Evolutionary conservation across 2,888 invertebrate genomes (phyloP), one percentile per base, ranked within the genome.

Genomic region (Autographa pulchrina): DNA sequence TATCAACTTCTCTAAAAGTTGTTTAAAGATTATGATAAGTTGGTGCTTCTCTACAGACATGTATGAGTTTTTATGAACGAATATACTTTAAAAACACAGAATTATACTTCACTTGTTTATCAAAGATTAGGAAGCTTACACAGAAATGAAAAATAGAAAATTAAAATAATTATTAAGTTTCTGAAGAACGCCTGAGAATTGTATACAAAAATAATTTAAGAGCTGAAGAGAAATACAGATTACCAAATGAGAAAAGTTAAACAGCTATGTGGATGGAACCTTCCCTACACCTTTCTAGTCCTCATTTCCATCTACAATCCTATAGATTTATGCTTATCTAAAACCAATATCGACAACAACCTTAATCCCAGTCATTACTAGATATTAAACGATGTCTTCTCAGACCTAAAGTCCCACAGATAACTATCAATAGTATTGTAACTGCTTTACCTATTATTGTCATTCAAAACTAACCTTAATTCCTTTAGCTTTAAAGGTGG

Each of bases 381-480:
- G 20, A 25, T 25, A 20, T 16, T 25, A 43, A 43, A 62, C 38
- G 38, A 32, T 52, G 14, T 18, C 66, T 58, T 63, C 25, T 7
- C 43, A 56, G n/a, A 74, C 14, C 64, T 56, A 20, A 61, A 63
- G 43, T 59, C 58, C 25, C 43, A 67, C 14, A 14, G 63, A 77
- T 78, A 77, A 75, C 72, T 68, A 78, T 72, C 77, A 78, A 75
- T 63, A 66, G 68, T 41, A 66, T 72, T 72, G 63, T 68, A 75
- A 62, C 67, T 59, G 62, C 43, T 66, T 54, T 64, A 64, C 2
- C 60, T 75, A 38, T 59, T 13, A 41, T 60, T 65, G 72, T 66
- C 72, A 79, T 72, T 62, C 68, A 43, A 78, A 79, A 72, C 43
- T 75, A 78, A 64, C 72, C 79, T 72, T 65, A 75, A 78, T 72